Conservation (phyloP, 64 coral and sea anemone genomes). For the Dendronephthya gigantea region DNA sequence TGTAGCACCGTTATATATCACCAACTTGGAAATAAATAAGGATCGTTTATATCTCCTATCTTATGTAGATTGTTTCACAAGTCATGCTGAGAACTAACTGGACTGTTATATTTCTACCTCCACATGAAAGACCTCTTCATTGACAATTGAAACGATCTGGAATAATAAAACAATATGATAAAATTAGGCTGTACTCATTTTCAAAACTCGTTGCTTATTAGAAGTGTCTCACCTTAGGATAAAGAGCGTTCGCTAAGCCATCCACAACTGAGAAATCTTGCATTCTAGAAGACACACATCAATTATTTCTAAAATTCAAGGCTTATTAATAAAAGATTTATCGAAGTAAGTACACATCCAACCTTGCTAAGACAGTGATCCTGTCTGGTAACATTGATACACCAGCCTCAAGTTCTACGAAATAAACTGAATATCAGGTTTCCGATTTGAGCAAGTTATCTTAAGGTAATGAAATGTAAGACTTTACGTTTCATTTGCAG, state of each 20-base stretch:
- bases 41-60: neutral
- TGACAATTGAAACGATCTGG: constrained; percentile 81
- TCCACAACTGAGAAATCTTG: constrained; percentile 86
- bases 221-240: constrained; percentile 32
- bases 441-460: no score
- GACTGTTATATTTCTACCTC: no score
- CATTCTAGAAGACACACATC: constrained; percentile 39
- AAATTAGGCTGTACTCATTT: no score
- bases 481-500: constrained; percentile 68
- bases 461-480: neutral
- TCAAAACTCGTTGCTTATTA: neutral
- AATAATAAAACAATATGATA: neutral
- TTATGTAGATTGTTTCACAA: neutral
- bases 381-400: constrained; percentile 47
- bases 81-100: neutral
- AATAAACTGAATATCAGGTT: no score
- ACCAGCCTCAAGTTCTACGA: constrained; percentile 40
- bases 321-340: neutral
- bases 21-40: constrained; percentile 39
- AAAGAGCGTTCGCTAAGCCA: constrained; percentile 41
- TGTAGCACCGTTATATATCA: constrained; percentile 61
- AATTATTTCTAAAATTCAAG: neutral
- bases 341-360: neutral
- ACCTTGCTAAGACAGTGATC: constrained; percentile 63
- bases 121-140: constrained; percentile 84